Conservation (phyloP, 30 jellyfish, hydroid and myxozoan genomes). For the Morbakka virulenta region DNA sequence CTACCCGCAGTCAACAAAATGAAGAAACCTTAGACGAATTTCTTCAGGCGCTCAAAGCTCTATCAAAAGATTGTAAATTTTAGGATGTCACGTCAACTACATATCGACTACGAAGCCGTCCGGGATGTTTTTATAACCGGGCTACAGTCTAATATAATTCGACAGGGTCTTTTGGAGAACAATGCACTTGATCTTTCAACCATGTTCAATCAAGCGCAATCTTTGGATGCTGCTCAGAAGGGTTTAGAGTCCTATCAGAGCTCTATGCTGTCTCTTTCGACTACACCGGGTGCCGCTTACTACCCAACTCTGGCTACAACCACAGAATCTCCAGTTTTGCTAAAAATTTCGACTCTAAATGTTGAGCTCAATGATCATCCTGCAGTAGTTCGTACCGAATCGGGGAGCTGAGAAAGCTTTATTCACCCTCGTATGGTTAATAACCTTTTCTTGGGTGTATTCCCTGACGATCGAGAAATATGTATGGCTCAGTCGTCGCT, state of each 20-base stretch:
- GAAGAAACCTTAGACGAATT: not conserved
- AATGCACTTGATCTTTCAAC: not conserved
- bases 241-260: not conserved
- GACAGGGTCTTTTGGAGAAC: not conserved
- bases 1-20: not conserved
- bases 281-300: not conserved
- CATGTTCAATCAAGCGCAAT: not conserved
- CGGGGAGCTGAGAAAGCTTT: no score
- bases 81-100: no score
- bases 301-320: not conserved
- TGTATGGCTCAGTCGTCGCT: not conserved
- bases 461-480: no score
- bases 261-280: not conserved
- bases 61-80: no score
- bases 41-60: not conserved
- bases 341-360: no score
- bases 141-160: not conserved
- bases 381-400: not conserved
- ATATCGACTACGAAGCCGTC: no score
- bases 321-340: no score
- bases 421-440: not conserved
- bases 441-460: no score
- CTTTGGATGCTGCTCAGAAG: not conserved
- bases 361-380: no score
- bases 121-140: not conserved